Evolutionary conservation across 1,140 invertebrate genomes (phyloP), one percentile per base, ranked within the genome.

Genomic region (Bombus breviceps): DNA sequence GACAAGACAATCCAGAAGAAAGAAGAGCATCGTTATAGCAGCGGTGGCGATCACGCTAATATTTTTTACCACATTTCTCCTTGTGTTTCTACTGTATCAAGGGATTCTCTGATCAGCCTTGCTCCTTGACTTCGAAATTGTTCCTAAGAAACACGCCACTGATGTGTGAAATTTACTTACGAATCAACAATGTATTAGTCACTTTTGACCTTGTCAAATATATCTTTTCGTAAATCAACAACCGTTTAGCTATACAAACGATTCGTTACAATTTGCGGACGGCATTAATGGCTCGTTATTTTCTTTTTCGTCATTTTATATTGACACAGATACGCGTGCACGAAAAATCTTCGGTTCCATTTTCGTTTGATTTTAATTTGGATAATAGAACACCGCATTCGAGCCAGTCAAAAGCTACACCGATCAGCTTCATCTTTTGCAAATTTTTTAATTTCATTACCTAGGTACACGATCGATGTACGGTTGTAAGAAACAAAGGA

Each of bases 11-110:
- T 13, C 74, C 2, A 71, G 10, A 41, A 92, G 86, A 57, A 86
- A 69, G 66, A 89, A 74, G n/a, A 85, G 37, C 39, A 32, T 88
- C 5, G 15, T 75, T 8, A 12, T 89, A 12, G 83, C 57, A 1
- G 12, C 53, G 1, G 22, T 39, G 8, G 76, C 76, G 0, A 47
- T 41, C 2, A 0, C 37, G 3, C 3, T 87, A 4, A 89, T 89
- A 81, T 59, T 90, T 18, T 0, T 89, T 10, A 80, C 74, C 6
- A 66, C 86, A 9, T 59, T 83, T 3, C 62, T 86, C 3, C 37
- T 92, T 22, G 75, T 57, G 9, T 64, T 89, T 47, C 69, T 92
- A 28, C 15, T 90, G 25, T 90, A 88, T 66, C 12, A 78, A n/a
- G n/a, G 81, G 64, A 82, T 89, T 39, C 34, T 90, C 25, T 90